Conservation (phyloP, 2,113 vertebrate genomes). For the Clarias batrachus region DNA sequence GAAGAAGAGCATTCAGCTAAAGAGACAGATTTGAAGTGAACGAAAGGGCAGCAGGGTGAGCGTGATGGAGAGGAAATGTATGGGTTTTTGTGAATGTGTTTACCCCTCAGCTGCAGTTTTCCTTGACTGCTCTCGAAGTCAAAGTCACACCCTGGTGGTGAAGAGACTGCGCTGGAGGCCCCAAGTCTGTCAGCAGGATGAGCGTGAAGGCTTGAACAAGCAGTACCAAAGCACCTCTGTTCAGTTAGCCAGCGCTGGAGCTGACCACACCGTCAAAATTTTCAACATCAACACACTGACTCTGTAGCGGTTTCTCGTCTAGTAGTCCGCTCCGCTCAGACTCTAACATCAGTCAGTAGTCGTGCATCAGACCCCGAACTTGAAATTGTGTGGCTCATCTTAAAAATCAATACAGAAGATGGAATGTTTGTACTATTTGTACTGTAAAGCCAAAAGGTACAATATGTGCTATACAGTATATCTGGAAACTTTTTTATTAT, state of each 20-base stretch:
- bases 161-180: constrained; percentile 88
- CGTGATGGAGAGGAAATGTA: neutral
- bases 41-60: neutral
- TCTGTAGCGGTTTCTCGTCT: constrained; percentile 44
- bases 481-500: constrained; percentile 12
- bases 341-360: neutral
- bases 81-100: neutral
- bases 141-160: constrained; percentile 86
- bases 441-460: neutral
- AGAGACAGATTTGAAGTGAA: neutral
- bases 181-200: constrained; percentile 59
- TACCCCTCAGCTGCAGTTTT: constrained; percentile 48
- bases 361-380: neutral
- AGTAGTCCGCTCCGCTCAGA: neutral
- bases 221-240: constrained; percentile 75
- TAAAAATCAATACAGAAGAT: neutral
- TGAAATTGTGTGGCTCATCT: neutral
- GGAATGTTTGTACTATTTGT: neutral
- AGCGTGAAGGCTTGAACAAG: constrained; percentile 50
- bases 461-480: constrained; percentile 26
- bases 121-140: constrained; percentile 74
- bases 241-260: constrained; percentile 88
- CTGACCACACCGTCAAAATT: constrained; percentile 90
- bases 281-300: constrained; percentile 78
- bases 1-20: neutral